Percentiles rank a stretch among this genome's conserved stretches.
phyloP scores from a whole-genome alignment of 1,140 invertebrate genomes.

The Brevipalpus yothersi region DNA sequence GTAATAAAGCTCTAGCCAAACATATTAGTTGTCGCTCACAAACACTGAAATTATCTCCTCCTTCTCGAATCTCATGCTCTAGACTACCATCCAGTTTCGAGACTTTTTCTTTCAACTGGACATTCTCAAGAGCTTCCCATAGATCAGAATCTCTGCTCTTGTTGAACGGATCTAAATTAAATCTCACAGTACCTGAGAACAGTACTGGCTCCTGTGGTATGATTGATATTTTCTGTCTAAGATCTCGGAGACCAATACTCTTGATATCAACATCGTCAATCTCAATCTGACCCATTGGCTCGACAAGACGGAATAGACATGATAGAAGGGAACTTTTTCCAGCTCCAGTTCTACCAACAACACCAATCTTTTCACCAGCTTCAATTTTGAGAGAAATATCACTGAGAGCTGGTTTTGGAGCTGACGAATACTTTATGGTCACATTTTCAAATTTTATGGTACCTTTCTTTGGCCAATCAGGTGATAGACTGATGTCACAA shows the following conservation, averaged over 20 bases:
- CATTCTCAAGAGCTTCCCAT: constrained; percentile 50
- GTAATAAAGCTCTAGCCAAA: constrained; percentile 27
- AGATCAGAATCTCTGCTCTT: constrained; percentile 35
- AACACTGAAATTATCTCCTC: constrained; percentile 49
- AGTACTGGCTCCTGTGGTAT: constrained; percentile 42
- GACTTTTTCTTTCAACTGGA: constrained; percentile 40
- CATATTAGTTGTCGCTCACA: constrained; percentile 52
- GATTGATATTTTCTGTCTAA: constrained; percentile 25
- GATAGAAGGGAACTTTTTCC: constrained; percentile 20
- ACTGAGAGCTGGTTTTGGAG: constrained; percentile 30
- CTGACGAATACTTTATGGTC: constrained; percentile 31
- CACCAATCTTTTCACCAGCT: constrained; percentile 18
- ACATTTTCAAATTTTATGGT: constrained; percentile 41
- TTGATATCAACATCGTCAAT: constrained; percentile 25
- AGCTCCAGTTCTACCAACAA: constrained; percentile 24
- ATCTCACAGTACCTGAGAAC: constrained; percentile 52
- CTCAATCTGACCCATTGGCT: constrained; percentile 14
- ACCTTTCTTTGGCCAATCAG: constrained; percentile 37
- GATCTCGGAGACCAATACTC: constrained; percentile 24
- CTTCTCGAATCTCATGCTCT: constrained; percentile 40
- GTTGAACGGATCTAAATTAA: constrained; percentile 66
- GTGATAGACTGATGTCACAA: constrained; percentile 1
- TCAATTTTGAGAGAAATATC: constrained; percentile 30
- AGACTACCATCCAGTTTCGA: constrained; percentile 35
- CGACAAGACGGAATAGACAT: constrained; percentile 23